Base-by-base conservation (phyloP, 2,888 invertebrate genomes). In the Apamea anceps region DNA sequence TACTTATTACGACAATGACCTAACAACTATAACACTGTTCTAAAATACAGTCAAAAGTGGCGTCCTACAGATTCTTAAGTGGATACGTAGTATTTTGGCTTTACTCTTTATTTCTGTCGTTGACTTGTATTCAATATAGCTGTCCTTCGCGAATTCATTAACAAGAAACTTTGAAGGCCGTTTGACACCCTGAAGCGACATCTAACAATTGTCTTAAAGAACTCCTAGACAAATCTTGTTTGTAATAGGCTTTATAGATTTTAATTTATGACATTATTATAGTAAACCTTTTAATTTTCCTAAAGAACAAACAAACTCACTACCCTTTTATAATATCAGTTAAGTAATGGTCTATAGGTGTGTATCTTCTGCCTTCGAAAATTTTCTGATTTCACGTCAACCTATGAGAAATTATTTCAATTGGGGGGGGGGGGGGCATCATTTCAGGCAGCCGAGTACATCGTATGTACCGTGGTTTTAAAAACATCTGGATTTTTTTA, bases 21-120 rank as follows among this genome's bases (percentile, higher is more conserved):
- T 25, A 82, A 80, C 37, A 72, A 68, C 62, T 79, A 74, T 72
- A 45, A 74, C 65, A 48, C 63, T 74, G 13, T 67, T 62, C 7
- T 42, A 51, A 13, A 48, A 65, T 32, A 79, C 62, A 75, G 57
- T 80, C 66, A 42, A 54, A 10, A 72, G 8, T 70, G 62, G 25
- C 45, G 54, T 74, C 57, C 13, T 63, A 65, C 48, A 51, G 21
- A 32, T 70, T 37, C 32, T n/a, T 37, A 78, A 6, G 32, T 48
- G 67, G 48, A 32, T 72, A 54, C 42, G 37, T 54, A 62, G 25
- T 28, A 80, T 37, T 75, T 76, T 67, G 62, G 65, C 45, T 62
- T 57, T 73, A 32, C 42, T 13, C 13, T 42, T 0, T n/a, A 65
- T 54, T 45, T 84, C 15, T 28, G 2, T 62, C 15, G 18, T 8